phyloP scores from a whole-genome alignment of 53 echinoderm and acorn worm species.

The Patiria pectinifera region DNA sequence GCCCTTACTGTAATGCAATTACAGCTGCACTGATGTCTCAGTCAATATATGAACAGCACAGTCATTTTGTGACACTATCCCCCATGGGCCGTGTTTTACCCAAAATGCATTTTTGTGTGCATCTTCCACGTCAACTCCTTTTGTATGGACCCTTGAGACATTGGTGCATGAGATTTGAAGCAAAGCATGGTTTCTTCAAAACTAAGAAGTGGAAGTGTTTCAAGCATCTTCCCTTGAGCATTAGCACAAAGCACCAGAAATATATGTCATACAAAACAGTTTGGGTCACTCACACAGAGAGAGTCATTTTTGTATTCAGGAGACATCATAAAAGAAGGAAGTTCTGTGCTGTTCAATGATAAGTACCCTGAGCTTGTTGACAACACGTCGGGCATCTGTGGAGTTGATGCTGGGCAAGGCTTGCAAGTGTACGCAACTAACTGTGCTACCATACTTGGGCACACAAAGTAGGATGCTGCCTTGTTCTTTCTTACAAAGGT shows the following conservation, averaged over 20 bases:
- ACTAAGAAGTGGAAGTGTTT: constrained; percentile 69
- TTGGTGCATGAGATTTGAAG: constrained; percentile 75
- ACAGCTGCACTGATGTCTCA: constrained; percentile 56
- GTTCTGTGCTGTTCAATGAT: constrained; percentile 24
- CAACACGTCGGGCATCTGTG: background rate
- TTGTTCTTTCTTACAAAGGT: constrained; percentile 40
- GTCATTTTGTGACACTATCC: constrained; percentile 42
- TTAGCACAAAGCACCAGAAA: constrained; percentile 68
- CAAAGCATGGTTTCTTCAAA: constrained; percentile 65
- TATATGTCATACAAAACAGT: constrained; percentile 76
- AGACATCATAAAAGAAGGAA: constrained; percentile 65
- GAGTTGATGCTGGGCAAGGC: background rate
- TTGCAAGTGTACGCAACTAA: constrained; percentile 49
- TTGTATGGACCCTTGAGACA: constrained; percentile 58
- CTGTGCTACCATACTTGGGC: constrained; percentile 45
- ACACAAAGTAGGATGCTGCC: constrained; percentile 55
- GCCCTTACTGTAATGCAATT: constrained; percentile 43
- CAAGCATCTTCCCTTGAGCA: constrained; percentile 73
- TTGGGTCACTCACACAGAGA: constrained; percentile 27
- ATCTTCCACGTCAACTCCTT: constrained; percentile 67
- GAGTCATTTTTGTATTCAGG: constrained; percentile 61
- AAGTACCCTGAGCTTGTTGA: constrained; percentile 38
- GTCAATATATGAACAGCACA: constrained; percentile 58
- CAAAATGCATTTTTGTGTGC: constrained; percentile 77
- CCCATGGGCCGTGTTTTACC: constrained; percentile 66